Percentiles rank a stretch among this genome's conserved stretches.
Conservation (phyloP, 2,113 vertebrate genomes). For the Gymnorhina tibicen region DNA sequence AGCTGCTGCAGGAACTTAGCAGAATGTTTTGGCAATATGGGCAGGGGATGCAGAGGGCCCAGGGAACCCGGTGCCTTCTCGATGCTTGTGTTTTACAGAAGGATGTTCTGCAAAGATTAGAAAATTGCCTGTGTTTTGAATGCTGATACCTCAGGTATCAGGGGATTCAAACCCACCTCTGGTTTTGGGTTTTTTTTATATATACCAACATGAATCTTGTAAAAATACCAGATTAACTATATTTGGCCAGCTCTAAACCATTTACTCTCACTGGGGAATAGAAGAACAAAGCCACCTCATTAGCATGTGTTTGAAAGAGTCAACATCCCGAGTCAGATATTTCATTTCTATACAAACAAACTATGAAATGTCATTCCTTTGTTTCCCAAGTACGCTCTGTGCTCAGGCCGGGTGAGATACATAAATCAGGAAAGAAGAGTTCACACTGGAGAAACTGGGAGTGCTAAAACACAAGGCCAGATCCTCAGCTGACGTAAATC, state of each 20-base stretch:
- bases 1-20: background rate
- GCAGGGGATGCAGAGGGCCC: background rate
- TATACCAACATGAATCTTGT: background rate
- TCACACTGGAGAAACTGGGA: conserved; percentile 7
- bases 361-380: conserved; percentile 52
- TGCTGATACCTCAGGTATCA: background rate
- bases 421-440: conserved; percentile 49
- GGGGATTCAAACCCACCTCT: background rate
- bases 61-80: background rate
- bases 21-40: background rate
- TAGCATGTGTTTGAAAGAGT: conserved; percentile 45
- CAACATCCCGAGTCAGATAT: conserved; percentile 9
- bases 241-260: conserved; percentile 13
- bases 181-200: background rate
- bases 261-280: background rate
- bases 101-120: background rate
- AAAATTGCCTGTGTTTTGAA: background rate
- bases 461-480: background rate
- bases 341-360: conserved; percentile 49
- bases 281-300: conserved; percentile 40
- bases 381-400: background rate
- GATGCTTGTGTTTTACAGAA: background rate
- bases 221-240: conserved; percentile 23
- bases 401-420: background rate
- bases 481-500: conserved; percentile 11